Evolutionary conservation across 2,113 vertebrate genomes (phyloP).

Genomic region (Carettochelys insculpta): DNA sequence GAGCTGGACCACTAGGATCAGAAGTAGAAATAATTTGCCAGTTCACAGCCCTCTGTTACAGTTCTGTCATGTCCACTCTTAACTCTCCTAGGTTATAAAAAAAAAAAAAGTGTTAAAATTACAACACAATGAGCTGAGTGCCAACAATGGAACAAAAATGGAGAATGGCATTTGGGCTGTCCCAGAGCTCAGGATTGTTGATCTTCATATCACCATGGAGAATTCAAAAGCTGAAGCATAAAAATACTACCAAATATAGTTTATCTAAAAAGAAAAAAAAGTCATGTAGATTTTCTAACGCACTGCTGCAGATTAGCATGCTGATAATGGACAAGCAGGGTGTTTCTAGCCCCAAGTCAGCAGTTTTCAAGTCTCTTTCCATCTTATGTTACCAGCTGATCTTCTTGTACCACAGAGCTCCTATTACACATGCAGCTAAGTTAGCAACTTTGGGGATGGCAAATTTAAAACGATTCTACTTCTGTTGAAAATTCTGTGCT

Average conservation of each 20-base stretch:
- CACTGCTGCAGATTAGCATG: slow-evolving; percentile 14
- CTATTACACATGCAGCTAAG: slow-evolving; percentile 35
- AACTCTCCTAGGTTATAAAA: not conserved
- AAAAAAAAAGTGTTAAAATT: not conserved
- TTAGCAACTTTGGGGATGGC: slow-evolving; percentile 37
- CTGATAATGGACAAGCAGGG: slow-evolving; percentile 17
- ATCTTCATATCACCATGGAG: not conserved
- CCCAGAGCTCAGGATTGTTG: not conserved
- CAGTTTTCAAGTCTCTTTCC: slow-evolving; percentile 34
- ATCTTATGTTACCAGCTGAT: slow-evolving; percentile 32
- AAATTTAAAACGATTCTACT: not conserved
- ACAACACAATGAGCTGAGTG: not conserved
- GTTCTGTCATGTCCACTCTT: not conserved
- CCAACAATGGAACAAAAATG: not conserved
- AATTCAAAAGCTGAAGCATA: slow-evolving; percentile 26
- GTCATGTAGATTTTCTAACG: not conserved
- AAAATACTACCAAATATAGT: no score
- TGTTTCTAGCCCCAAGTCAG: not conserved
- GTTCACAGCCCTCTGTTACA: not conserved
- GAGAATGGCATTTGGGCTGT: not conserved
- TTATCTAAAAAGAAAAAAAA: no score
- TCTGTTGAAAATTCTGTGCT: not conserved
- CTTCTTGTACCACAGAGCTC: slow-evolving; percentile 57
- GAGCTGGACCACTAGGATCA: slow-evolving; percentile 5
- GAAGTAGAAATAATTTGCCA: not conserved